phyloP scores from a whole-genome alignment of 2,113 vertebrate genomes.

The Aspidoscelis tigris region DNA sequence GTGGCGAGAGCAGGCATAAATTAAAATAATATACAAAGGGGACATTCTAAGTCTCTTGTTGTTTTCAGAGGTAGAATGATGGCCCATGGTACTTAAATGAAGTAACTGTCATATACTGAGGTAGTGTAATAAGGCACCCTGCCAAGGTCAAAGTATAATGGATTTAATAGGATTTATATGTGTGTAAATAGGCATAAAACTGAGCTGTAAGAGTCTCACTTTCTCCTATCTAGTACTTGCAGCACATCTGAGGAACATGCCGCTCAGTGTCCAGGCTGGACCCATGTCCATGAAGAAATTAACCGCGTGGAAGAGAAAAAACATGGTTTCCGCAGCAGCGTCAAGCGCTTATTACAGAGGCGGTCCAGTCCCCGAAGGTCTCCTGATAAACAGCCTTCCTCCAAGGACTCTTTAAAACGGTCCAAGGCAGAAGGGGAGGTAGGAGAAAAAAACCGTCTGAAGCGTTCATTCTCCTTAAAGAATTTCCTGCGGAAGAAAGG shows the following conservation, averaged over 20 bases:
- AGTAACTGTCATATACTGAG: too few species aligned
- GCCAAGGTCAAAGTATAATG: neutral
- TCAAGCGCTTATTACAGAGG: conserved; percentile 45
- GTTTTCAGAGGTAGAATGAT: too few species aligned
- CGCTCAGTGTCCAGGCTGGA: conserved; percentile 52
- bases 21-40: too few species aligned
- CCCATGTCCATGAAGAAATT: conserved; percentile 42
- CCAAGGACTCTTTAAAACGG: conserved; percentile 25
- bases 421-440: conserved; percentile 1
- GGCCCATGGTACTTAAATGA: too few species aligned
- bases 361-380: neutral
- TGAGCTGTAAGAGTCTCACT: neutral
- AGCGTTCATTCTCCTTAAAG: conserved; percentile 27
- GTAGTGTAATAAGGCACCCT: neutral
- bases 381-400: conserved; percentile 21
- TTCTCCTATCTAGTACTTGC: conserved; percentile 8
- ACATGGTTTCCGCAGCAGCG: conserved; percentile 41
- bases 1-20: too few species aligned
- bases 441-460: neutral
- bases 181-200: neutral
- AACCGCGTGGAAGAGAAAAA: conserved; percentile 49
- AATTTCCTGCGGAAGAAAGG: conserved; percentile 36
- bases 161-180: neutral
- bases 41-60: too few species aligned
- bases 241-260: conserved; percentile 47